These are phyloP conservation scores for Rhinolophus sinicus DNA, from an alignment of 2,113 vertebrate species.

Conservation along the genomic window DNA sequence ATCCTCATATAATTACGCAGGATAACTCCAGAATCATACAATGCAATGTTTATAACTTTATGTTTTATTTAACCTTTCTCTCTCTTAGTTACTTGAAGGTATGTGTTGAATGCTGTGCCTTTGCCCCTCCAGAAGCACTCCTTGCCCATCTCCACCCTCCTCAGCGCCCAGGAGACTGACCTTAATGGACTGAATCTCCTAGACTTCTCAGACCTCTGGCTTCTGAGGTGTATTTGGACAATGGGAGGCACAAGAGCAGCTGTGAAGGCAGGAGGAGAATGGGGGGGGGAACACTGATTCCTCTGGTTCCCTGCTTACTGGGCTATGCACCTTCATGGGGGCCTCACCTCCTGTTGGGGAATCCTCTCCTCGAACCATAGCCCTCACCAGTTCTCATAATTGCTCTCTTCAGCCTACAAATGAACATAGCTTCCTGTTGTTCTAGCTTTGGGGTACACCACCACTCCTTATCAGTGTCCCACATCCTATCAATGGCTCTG, in stretches of 20 bases:
- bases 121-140: background rate
- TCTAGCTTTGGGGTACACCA: background rate
- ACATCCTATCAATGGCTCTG: background rate
- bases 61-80: background rate
- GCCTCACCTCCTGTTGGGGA: background rate
- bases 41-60: background rate
- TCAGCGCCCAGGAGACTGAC: background rate
- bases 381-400: background rate
- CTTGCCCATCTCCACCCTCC: background rate
- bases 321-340: rapidly evolving
- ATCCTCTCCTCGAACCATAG: background rate
- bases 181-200: background rate
- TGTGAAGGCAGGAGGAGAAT: background rate
- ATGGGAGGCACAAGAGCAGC: background rate
- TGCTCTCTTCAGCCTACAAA: background rate
- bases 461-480: background rate
- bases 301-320: background rate
- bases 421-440: background rate
- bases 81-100: background rate
- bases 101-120: background rate
- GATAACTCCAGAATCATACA: background rate
- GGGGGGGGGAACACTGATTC: background rate
- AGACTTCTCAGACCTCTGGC: background rate
- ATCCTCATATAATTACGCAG: background rate
- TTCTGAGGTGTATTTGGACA: background rate